Evolutionary conservation across 2,888 invertebrate genomes (phyloP).

Genomic region (Ganaspis brasiliensis): DNA sequence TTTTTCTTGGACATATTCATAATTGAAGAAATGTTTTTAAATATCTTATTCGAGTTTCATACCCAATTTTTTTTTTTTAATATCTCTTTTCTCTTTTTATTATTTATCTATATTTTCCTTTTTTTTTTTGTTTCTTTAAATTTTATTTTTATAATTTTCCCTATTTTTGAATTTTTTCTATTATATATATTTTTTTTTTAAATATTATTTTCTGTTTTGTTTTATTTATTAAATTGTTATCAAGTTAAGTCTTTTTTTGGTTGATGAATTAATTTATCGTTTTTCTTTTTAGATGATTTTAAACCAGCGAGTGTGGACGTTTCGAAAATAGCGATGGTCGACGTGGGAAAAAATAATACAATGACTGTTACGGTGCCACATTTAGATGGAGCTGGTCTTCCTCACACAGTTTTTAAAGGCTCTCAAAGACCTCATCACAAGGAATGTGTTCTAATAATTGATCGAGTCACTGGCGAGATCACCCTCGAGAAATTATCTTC

Average conservation of each 20-base stretch:
- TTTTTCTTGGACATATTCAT: too few species aligned
- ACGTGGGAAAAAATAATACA: slow-evolving; percentile 94
- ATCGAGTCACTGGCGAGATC: slow-evolving; percentile 95
- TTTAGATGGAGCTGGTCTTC: slow-evolving; percentile 94
- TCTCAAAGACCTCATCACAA: slow-evolving; percentile 95
- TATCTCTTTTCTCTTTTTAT: too few species aligned
- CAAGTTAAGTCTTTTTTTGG: neutral
- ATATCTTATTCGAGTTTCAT: too few species aligned
- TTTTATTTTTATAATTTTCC: slow-evolving; percentile 17
- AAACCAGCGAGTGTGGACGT: slow-evolving; percentile 99
- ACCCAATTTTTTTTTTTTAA: too few species aligned
- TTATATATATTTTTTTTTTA: neutral
- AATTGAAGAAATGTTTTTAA: too few species aligned
- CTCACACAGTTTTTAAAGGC: slow-evolving; percentile 97
- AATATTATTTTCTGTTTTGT: neutral
- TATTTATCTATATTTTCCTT: too few species aligned
- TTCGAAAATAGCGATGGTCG: slow-evolving; percentile 94
- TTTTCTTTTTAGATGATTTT: slow-evolving; percentile 92
- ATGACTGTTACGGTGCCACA: slow-evolving; percentile 97
- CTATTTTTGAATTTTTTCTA: slow-evolving; percentile 5
- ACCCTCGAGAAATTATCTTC: slow-evolving; percentile 95
- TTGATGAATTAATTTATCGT: slow-evolving; percentile 10
- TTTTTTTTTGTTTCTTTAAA: slow-evolving; percentile 26
- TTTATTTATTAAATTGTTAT: neutral
- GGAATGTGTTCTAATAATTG: slow-evolving; percentile 97